Base-by-base conservation (phyloP, 1,140 invertebrate species). In the Diachasma alloeum region DNA sequence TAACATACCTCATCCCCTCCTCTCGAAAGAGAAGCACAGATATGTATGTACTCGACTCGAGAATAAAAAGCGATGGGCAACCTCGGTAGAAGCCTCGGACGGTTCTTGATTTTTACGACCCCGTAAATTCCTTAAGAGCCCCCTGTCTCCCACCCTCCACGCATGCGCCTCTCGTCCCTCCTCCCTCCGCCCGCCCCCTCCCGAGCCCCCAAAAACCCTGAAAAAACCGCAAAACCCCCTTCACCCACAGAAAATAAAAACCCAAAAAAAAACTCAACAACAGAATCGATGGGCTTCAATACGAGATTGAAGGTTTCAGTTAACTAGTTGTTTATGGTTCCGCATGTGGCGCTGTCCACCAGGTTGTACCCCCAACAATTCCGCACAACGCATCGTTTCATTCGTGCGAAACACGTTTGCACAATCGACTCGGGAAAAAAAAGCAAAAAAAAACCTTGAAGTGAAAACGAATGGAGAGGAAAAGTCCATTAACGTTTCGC, bases 61-160 rank as follows among this genome's bases (percentile, higher is more conserved):
- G 72, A 63, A 80, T 80, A 80, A 80, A 80, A 73, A 80, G 72
- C 78, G 83, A 82, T 81, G 82, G 84, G 85, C 83, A 87, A 89
- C 85, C 86, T 87, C 87, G 86, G 85, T 85, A 78, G 82, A 78
- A 85, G 83, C 85, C 82, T 77, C 85, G 83, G 87, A 87, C 82
- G 88, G 83, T 89, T 87, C 88, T 89, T 89, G 89, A 89, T 89
- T 89, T 89, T 90, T 90, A 89, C 85, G 88, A 87, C 85, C 84
- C 79, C 86, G 88, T 90, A 90, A 89, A 90, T 90, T 89, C 84
- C 83, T 79, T 39, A 77, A 72, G 69, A 81, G 79, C 77, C 77
- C 75, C 75, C 66, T 74, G 63, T 10, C 76, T 74, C 26, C 39
- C 74, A 72, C 42, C 13, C 31, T 31, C 31, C 11, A 10, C 59